Base-by-base conservation (phyloP, 2,797 vertebrate genomes). In the Lagothrix lagotricha region DNA sequence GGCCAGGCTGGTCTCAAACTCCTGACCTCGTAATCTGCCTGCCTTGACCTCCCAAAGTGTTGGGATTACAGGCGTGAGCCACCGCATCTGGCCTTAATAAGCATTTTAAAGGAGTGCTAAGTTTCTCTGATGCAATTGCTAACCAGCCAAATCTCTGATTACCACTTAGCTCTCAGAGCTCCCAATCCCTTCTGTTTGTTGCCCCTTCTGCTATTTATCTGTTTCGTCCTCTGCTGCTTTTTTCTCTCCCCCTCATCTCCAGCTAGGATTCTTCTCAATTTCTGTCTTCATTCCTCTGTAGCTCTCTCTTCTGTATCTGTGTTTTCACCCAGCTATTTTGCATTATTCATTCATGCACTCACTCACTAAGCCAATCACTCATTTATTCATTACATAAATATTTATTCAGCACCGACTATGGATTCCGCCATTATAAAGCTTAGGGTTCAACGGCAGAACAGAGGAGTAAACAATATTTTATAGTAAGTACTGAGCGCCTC, bases 61-160 rank as follows among this genome's bases (percentile, higher is more conserved):
- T 33, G 14, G 61, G 14, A n/a, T 64, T n/a, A 64, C 30, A 64
- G 61, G 30, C 3, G 3, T 64, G 6, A 64, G 61, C 61, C 30
- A 33, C 30, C 7, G 14, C 1, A 0, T 14, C 30, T 64, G 1
- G 61, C 30, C 30, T 64, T 33, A 64, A 33, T 86, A 88, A 48
- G 39, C 67, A 70, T 89, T 97, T 95, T 92, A 96, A 96, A 94
- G 88, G 48, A 88, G 57, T 81, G 77, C 64, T 93, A 90, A 77
- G 9, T 88, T 73, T 88, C 80, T 93, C 57, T 73, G 26, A 36
- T 75, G 77, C 12, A 73, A 72, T 5, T 57, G 48, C 33, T 67
- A 82, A 84, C 39, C 39, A 75, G 88, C 28, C 54, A 86, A 61
- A 44, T 36, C 24, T 57, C 22, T 61, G 36, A 57, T 94, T 41